Evolutionary conservation across 2,888 invertebrate genomes (phyloP).

Genomic region (Lasius fuliginosus): DNA sequence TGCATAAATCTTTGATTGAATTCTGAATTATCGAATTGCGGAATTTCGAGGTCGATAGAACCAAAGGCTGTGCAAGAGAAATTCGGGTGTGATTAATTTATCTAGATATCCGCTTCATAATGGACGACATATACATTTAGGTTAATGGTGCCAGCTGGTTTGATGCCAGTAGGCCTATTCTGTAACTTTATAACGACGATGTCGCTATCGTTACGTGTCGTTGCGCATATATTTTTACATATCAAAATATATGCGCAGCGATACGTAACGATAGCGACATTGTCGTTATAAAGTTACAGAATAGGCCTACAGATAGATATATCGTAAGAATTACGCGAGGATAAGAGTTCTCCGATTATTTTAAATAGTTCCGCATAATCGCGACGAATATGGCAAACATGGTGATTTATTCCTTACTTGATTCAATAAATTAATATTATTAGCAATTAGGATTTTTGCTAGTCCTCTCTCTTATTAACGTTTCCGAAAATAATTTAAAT

Average conservation of each 20-base stretch:
- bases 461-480: background rate
- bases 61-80: slow-evolving; percentile 54
- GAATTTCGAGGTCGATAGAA: slow-evolving; percentile 64
- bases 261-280: too few relatives aligned
- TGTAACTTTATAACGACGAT: too few relatives aligned
- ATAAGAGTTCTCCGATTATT: slow-evolving; percentile 40
- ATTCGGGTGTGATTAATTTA: slow-evolving; percentile 68
- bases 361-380: slow-evolving; percentile 38
- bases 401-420: slow-evolving; percentile 1
- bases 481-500: background rate
- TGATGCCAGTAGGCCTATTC: too few relatives aligned
- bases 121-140: slow-evolving; percentile 71
- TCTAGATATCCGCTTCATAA: slow-evolving; percentile 64
- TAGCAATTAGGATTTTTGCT: background rate
- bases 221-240: too few relatives aligned
- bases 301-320: too few relatives aligned
- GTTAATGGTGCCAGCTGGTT: slow-evolving; percentile 75
- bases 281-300: too few relatives aligned
- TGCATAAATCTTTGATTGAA: slow-evolving; percentile 63
- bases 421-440: background rate
- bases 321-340: slow-evolving; percentile 58
- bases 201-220: too few relatives aligned
- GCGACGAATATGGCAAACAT: slow-evolving; percentile 4
- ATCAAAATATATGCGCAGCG: too few relatives aligned
- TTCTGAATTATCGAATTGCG: slow-evolving; percentile 63